Base-by-base conservation (phyloP, 2,797 vertebrate genomes). In the Gymnothorax reevesii region DNA sequence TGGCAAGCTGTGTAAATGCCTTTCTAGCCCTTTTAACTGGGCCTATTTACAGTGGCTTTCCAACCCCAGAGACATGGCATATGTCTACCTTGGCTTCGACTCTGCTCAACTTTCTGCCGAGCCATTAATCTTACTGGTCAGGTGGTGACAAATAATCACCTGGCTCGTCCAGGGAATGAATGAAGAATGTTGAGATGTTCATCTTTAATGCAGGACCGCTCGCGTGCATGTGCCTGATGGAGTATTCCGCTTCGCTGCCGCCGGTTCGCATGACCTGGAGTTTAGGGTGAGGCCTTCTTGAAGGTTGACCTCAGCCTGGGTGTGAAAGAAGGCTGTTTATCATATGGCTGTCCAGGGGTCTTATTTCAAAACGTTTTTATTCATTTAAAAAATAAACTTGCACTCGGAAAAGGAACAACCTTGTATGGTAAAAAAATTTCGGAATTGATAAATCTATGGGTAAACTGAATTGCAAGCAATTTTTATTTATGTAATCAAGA, bases 131-230 rank as follows among this genome's bases (percentile, higher is more conserved):
- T 73, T 13, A 5, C 4, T 20, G 77, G 49, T 80, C 60, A 52
- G 25, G 12, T 49, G 2, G 62, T 57, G 80, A 83, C 84, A 42
- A 55, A 71, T 59, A 83, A 66, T 86, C 55, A 22, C 82, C 42
- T 20, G 22, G 49, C 85, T 83, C 57, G n/a, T 57, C 52, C 20
- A 7, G 3, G 20, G 54, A 25, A 25, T 59, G n/a, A 71, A 3
- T 42, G 62, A 83, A 54, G 49, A 27, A n/a, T 57, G 62, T 54
- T 73, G 77, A 66, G 60, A 20, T 57, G 33, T 17, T 52, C 59
- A 59, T 82, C 12, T 80, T 77, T 52, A 15, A 77, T 86, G 42
- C 77, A 82, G 60, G 25, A 4, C 60, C 2, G 49, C 59, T 22
- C n/a, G 49, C 7, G 77, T 86, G 79, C 22, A 10, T 52, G 49